A percentile compares a stretch with the other conserved stretches of the same genome.
These are phyloP conservation scores for Diplodus sargus DNA, from an alignment of 2,797 vertebrate genomes.

Conservation along the genomic window DNA sequence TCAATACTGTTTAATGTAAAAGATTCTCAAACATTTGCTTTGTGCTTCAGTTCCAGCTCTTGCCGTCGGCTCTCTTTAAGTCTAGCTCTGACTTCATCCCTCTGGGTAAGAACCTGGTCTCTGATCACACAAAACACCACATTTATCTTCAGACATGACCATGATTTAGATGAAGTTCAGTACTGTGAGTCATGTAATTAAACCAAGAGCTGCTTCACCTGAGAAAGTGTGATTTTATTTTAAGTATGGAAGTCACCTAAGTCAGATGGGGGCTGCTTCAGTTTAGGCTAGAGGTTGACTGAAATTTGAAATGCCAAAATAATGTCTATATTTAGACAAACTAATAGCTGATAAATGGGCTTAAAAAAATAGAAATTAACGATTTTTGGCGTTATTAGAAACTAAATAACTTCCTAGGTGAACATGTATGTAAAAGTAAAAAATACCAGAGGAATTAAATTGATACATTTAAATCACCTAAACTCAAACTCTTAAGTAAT, in stretches of 20 bases:
- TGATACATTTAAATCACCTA: no score
- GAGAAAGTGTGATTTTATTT: not conserved
- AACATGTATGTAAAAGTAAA: no score
- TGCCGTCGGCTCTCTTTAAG: conserved; percentile 97
- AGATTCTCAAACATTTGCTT: conserved; percentile 36
- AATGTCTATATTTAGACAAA: no score
- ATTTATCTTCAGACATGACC: not conserved
- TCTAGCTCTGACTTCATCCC: conserved; percentile 97
- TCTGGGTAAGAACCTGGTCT: conserved; percentile 89
- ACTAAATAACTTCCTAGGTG: no score
- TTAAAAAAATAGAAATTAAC: no score
- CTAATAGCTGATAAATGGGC: no score
- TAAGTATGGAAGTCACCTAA: not conserved
- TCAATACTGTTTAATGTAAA: not conserved
- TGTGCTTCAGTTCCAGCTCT: conserved; percentile 93
- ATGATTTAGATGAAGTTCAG: not conserved
- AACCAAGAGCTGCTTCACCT: not conserved
- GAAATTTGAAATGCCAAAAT: no score
- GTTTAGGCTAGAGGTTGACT: not conserved
- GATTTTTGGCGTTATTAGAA: no score
- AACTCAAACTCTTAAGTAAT: no score
- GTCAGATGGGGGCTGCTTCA: not conserved
- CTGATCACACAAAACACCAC: not conserved
- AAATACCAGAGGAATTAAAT: no score
- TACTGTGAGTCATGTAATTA: no score